A percentile compares a stretch with the other conserved stretches of the same genome.
Conservation (phyloP, 2,888 invertebrate species). For the Tiliacea citrago region DNA sequence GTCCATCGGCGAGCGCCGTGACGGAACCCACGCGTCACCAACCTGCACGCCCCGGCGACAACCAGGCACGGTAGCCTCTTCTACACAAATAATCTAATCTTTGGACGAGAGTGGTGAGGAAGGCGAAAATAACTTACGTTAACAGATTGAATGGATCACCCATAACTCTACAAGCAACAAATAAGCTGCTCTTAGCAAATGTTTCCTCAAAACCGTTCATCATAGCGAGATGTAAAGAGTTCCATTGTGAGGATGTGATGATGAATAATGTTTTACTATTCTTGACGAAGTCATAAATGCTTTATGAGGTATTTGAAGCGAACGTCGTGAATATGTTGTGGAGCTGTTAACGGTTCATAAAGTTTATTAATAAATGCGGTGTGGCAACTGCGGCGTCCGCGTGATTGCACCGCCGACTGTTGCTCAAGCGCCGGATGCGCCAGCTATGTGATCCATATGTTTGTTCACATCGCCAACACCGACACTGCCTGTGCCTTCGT, state of each 20-base stretch:
- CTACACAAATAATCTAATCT: neutral
- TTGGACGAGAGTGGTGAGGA: too few relatives aligned
- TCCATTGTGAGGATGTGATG: too few relatives aligned
- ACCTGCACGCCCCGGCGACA: neutral
- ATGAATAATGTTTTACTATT: neutral
- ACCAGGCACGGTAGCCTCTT: neutral
- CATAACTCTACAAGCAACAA: too few relatives aligned
- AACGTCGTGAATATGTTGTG: constrained; percentile 6
- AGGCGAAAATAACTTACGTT: too few relatives aligned
- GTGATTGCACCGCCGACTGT: constrained; percentile 7
- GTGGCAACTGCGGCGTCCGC: constrained; percentile 15
- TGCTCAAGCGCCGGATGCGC: constrained; percentile 45
- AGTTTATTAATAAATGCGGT: constrained; percentile 32
- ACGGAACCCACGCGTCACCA: constrained; percentile 19
- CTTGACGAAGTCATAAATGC: constrained; percentile 2
- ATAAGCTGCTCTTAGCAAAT: neutral
- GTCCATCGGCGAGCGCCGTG: constrained; percentile 53
- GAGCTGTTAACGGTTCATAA: constrained; percentile 28
- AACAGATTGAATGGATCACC: neutral
- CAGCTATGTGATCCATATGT: constrained; percentile 32
- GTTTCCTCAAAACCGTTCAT: neutral
- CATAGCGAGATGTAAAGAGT: neutral
- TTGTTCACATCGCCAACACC: constrained; percentile 6
- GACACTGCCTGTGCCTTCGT: neutral
- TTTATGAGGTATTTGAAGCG: neutral